Base-by-base conservation (phyloP, 2,113 vertebrate genomes). In the Gallinago paraguaiae region DNA sequence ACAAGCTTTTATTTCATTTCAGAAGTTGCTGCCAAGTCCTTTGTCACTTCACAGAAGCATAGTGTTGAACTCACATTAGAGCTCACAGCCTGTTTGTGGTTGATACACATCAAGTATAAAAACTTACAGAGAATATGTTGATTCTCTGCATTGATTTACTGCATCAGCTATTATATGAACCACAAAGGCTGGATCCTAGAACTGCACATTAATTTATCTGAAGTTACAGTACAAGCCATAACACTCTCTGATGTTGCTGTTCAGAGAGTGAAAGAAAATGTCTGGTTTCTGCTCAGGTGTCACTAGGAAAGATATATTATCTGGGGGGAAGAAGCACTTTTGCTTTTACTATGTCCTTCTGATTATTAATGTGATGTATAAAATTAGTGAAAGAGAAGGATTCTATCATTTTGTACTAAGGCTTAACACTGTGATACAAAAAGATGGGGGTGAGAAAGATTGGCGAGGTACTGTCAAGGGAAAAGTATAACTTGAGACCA, bases 201-300 rank as follows among this genome's bases (percentile, higher is more conserved):
- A 60, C 82, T 95, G 90, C 93, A 96, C 82, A 71, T 90, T 78
- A 85, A 82, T 95, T 92, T 94, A 67, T 91, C 93, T 97, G 94
- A 97, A 96, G 82, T 94, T 95, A 96, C 61, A 92, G 75, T 96
- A 98, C 95, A 98, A 98, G 98, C 98, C 98, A 98, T 98, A 98
- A 96, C 77, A 82, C 90, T 97, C 82, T 95, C 97, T 97, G 95
- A 83, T 88, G 61, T 82, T 64, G 16, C 93, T 95, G 7, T 63
- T 95, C 95, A 95, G 95, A 70, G 93, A 59, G 92, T 96, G 89
- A 93, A 95, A 96, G 82, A 95, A 88, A 95, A 96, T 64, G 86
- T 93, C 80, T 68, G 90, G 84, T 92, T 86, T 95, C 77, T 67
- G 77, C 92, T 92, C 90, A 98, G 94, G 95, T 96, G 91, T 95